Conservation (phyloP, 2,888 invertebrate species). For the Ernsta delagoae region DNA sequence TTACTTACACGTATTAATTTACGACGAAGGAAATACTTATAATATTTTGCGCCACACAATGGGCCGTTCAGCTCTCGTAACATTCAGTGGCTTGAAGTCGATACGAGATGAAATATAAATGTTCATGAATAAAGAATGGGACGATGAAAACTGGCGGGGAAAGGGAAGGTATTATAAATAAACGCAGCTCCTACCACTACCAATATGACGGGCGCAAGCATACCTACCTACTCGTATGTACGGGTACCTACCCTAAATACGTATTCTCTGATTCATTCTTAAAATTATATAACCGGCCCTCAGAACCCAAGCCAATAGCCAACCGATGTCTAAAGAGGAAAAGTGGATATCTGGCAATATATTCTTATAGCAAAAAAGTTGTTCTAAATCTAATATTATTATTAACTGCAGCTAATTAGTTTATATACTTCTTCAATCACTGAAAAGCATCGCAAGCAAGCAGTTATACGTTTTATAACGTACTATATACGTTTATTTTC, state of each 20-base stretch:
- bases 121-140: constrained; percentile 70
- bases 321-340: no score
- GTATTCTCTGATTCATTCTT: not conserved
- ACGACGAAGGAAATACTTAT: constrained; percentile 24
- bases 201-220: not conserved
- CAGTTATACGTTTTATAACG: no score
- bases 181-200: constrained; percentile 40
- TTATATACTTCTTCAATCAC: no score
- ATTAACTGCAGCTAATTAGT: no score
- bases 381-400: no score
- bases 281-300: no score
- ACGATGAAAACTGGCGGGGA: constrained; percentile 60
- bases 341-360: no score
- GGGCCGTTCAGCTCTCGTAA: constrained; percentile 31
- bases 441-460: no score
- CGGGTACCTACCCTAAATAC: not conserved
- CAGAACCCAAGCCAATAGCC: no score
- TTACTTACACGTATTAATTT: constrained; percentile 16
- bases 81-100: constrained; percentile 48
- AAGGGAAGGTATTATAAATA: constrained; percentile 51
- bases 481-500: no score
- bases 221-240: no score
- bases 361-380: no score
- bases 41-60: constrained; percentile 33
- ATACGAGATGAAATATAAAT: constrained; percentile 63